A percentile compares a stretch with the other conserved stretches of the same genome.
These are phyloP conservation scores for Argya squamiceps DNA, from an alignment of 2,797 vertebrate species.

Conservation along the genomic window DNA sequence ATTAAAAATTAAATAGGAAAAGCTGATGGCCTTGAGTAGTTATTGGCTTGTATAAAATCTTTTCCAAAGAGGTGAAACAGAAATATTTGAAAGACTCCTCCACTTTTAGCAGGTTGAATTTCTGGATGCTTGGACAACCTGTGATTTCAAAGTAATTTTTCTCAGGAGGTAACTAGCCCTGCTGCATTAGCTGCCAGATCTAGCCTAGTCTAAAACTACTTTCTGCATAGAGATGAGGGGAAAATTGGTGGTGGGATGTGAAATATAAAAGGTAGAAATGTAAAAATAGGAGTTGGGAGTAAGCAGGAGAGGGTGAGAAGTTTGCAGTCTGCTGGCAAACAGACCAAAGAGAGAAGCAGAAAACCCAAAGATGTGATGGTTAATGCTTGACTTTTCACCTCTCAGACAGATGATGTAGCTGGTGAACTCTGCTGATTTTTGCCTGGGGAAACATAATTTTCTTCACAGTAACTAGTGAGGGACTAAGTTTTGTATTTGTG, in stretches of 20 bases:
- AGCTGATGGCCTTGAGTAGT: not conserved
- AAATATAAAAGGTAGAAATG: not conserved
- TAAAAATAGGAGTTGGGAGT: not conserved
- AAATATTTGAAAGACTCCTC: not conserved
- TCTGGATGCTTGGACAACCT: not conserved
- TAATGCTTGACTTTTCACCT: not conserved
- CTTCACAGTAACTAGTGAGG: not conserved
- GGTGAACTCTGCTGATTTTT: not conserved
- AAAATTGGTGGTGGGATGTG: not conserved
- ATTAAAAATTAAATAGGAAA: not conserved
- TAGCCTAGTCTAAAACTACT: not conserved
- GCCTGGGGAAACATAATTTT: not conserved
- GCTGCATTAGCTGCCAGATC: not conserved
- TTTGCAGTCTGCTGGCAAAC: not conserved
- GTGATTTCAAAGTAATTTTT: not conserved
- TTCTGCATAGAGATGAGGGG: not conserved
- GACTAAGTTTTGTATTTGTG: not conserved
- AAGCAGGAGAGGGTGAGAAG: not conserved
- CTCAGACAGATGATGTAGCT: not conserved
- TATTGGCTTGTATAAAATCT: not conserved
- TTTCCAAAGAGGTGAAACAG: not conserved
- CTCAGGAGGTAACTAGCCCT: not conserved
- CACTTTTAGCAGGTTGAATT: not conserved
- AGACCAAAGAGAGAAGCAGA: not conserved
- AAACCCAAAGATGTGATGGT: not conserved